Base-by-base conservation (phyloP, 1,140 invertebrate species). In the Ips nitidus region DNA sequence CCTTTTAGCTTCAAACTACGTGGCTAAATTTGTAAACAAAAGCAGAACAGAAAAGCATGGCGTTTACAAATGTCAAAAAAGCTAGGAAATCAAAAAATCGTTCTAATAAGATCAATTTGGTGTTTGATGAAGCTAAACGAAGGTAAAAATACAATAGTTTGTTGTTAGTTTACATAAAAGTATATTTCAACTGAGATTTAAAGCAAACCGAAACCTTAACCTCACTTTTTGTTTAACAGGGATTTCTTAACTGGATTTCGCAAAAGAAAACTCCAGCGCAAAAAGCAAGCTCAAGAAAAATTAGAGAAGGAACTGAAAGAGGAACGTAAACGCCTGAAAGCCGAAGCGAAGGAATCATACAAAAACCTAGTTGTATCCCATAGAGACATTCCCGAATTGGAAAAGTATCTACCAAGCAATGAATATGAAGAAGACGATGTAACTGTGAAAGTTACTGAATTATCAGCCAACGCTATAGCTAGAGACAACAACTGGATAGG, bases 171-270 rank as follows among this genome's bases (percentile, higher is more conserved):
- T 22, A 22, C 22, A 22, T 22, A 22, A 22, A 22, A 22, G 22
- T 22, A 22, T 22, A 22, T 22, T 22, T 22, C 22, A 22, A 22
- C 22, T 22, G 22, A 22, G 22, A 22, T 22, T 22, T 22, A 22
- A 22, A 22, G 22, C 22, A 22, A 22, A 22, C 42, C 6, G 5
- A 8, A 50, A 39, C 56, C n/a, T 38, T 57, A 62, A 58, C 69
- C 52, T 62, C 42, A 63, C 8, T 42, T 42, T 61, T 43, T 67
- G 36, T 2, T 40, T 74, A 71, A 6, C 57, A 74, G 88, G 79
- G 89, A 92, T 47, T 93, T 90, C 78, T 80, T 93, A 42, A 87
- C 86, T 66, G 91, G 91, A 3, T 93, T 93, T 81, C 89, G 84
- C 52, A 92, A 91, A 80, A 81, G 91, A 71, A 93, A 93, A 78